Evolutionary conservation across 2,113 vertebrate genomes (phyloP).

Genomic region (Diphyllodes magnificus): DNA sequence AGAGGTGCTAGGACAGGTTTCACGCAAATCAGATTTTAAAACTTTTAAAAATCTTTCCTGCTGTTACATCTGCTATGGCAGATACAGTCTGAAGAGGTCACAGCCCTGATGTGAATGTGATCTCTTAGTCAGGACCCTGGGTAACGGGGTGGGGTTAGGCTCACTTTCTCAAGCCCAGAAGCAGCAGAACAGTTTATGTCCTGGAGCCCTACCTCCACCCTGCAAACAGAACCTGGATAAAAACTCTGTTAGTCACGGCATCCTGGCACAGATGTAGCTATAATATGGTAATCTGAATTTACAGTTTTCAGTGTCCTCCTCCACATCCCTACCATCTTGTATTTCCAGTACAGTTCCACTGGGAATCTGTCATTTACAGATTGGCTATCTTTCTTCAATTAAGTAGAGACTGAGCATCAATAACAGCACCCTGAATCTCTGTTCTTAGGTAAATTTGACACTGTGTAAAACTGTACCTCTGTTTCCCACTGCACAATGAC

Average conservation of each 20-base stretch:
- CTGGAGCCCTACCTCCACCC: neutral
- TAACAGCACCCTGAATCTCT: neutral
- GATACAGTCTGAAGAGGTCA: neutral
- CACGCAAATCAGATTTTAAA: neutral
- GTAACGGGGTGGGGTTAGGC: neutral
- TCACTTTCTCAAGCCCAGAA: neutral
- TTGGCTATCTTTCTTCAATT: neutral
- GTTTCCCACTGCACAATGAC: neutral
- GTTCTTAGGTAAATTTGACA: neutral
- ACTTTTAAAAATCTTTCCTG: neutral
- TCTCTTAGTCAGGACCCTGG: neutral
- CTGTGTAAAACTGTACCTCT: neutral
- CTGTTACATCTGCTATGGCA: neutral
- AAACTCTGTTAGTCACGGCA: neutral
- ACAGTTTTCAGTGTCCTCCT: neutral
- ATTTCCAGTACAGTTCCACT: neutral
- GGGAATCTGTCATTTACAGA: neutral
- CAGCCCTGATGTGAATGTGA: neutral
- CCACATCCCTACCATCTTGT: neutral
- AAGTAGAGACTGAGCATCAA: neutral
- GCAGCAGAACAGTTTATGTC: neutral
- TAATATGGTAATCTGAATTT: neutral
- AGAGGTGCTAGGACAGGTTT: neutral
- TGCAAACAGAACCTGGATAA: neutral
- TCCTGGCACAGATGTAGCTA: neutral